A percentile compares a stretch with the other conserved stretches of the same genome.
Conservation (phyloP, 2,113 vertebrate species). For the Ellobius talpinus region DNA sequence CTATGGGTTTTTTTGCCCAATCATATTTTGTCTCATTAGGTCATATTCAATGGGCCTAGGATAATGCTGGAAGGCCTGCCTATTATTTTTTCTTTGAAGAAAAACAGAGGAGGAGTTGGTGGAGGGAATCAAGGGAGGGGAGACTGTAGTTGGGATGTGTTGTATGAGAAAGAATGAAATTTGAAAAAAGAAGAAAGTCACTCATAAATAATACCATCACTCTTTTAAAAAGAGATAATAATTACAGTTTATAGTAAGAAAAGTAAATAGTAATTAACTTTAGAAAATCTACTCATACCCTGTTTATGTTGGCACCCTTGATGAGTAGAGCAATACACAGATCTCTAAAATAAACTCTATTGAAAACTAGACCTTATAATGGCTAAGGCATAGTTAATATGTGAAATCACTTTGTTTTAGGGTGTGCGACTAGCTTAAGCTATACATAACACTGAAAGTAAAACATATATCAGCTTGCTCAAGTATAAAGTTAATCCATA, state of each 20-base stretch:
- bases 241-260: background rate
- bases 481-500: background rate
- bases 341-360: background rate
- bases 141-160: background rate
- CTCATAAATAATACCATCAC: background rate
- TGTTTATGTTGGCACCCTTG: background rate
- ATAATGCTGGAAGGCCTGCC: background rate
- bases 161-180: background rate
- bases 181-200: background rate
- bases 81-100: background rate
- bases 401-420: background rate
- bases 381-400: background rate
- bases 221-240: background rate
- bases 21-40: background rate
- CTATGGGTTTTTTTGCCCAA: background rate
- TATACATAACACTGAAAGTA: background rate
- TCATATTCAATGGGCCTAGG: background rate
- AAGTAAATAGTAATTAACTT: background rate
- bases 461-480: background rate
- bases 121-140: too few species aligned
- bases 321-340: background rate
- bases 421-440: constrained; percentile 2
- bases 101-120: background rate
- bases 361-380: background rate
- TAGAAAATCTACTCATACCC: background rate